Percentiles rank a stretch among this genome's conserved stretches.
phyloP scores from a whole-genome alignment of 2,888 invertebrate genomes.

The Eupsilia transversa region DNA sequence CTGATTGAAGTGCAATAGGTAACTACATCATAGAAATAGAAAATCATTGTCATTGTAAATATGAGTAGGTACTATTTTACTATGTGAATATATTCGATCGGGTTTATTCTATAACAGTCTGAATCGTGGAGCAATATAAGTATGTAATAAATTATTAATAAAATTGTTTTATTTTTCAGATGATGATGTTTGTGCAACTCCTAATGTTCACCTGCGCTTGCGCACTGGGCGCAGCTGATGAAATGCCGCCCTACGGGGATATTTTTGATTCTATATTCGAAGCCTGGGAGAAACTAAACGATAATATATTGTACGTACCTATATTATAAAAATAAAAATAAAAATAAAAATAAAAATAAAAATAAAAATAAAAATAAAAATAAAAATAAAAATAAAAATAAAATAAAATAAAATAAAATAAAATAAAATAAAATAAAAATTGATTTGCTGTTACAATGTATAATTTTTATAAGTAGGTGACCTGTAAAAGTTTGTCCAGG shows the following conservation, averaged over 20 bases:
- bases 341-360: too few relatives aligned
- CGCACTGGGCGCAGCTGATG: slow-evolving; percentile 4
- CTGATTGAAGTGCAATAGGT: background rate
- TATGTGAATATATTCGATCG: background rate
- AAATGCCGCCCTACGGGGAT: background rate
- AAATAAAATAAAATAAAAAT: too few relatives aligned
- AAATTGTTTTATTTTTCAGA: slow-evolving; percentile 8
- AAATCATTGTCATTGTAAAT: background rate
- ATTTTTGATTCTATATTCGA: rapidly evolving
- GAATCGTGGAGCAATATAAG: background rate
- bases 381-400: too few relatives aligned
- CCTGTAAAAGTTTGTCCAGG: background rate
- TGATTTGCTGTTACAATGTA: too few relatives aligned
- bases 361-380: too few relatives aligned
- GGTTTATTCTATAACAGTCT: background rate
- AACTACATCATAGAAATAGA: background rate
- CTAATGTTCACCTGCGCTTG: slow-evolving; percentile 22
- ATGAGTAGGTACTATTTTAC: background rate
- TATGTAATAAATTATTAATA: background rate
- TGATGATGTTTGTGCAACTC: background rate
- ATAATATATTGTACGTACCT: slow-evolving; percentile 10
- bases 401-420: too few relatives aligned
- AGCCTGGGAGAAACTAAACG: rapidly evolving
- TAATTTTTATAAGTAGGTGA: too few relatives aligned
- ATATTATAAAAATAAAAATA: too few relatives aligned